These are phyloP conservation scores for Synergus umbraculus DNA, from an alignment of 2,888 invertebrate genomes.

Conservation along the genomic window DNA sequence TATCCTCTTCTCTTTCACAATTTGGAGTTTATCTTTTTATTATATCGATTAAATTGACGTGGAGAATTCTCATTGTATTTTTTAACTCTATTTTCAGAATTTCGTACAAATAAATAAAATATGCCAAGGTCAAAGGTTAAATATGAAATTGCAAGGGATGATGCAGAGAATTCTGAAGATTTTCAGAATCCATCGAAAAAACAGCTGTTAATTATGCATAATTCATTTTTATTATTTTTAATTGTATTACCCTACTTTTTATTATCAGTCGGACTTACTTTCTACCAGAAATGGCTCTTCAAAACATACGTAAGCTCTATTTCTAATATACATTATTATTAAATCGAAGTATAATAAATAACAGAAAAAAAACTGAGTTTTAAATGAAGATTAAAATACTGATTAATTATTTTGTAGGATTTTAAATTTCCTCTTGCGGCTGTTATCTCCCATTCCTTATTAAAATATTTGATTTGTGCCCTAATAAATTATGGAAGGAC, in stretches of 20 bases:
- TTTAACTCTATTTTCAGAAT: neutral
- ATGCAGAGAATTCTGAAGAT: constrained; percentile 70
- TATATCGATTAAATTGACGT: neutral
- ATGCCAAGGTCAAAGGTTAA: constrained; percentile 75
- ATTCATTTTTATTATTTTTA: constrained; percentile 71
- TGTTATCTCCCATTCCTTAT: constrained; percentile 91
- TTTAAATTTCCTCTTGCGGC: constrained; percentile 93
- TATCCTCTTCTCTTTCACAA: neutral
- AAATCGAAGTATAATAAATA: neutral
- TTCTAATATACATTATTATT: constrained; percentile 16
- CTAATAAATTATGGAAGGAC: constrained; percentile 82
- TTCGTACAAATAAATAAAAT: constrained; percentile 49
- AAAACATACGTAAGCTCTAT: constrained; percentile 81
- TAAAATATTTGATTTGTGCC: constrained; percentile 91
- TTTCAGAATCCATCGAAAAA: constrained; percentile 65
- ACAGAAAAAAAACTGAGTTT: neutral
- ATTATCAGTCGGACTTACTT: constrained; percentile 96
- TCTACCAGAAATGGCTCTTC: constrained; percentile 96
- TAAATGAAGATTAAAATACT: neutral
- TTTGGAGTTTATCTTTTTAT: neutral
- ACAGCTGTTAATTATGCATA: constrained; percentile 62
- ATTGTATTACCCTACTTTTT: constrained; percentile 91
- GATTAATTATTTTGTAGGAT: constrained; percentile 79
- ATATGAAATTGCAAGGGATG: constrained; percentile 73
- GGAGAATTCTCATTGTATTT: neutral